These are phyloP conservation scores for Trissolcus japonicus DNA, from an alignment of 2,888 invertebrate species.

Conservation along the genomic window DNA sequence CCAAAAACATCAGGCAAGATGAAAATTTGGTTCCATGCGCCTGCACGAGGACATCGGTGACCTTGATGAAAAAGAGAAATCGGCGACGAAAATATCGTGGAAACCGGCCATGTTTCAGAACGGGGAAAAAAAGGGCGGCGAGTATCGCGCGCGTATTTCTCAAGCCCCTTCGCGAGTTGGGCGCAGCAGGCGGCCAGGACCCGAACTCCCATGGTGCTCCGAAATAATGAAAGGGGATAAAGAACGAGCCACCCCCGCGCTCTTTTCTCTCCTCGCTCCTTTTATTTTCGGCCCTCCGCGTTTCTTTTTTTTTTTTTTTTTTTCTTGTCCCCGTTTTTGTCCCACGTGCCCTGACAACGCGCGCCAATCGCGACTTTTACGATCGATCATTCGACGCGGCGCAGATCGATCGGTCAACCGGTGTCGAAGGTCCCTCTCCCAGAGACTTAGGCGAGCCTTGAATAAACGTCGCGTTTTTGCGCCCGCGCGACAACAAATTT, in stretches of 20 bases:
- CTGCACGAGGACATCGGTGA: no score
- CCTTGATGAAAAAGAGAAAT: neutral
- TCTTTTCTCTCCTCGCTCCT: neutral
- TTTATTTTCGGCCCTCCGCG: constrained; percentile 12
- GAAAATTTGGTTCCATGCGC: no score
- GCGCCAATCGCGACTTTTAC: constrained; percentile 30
- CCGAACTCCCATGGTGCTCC: constrained; percentile 45
- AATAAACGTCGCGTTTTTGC: constrained; percentile 46
- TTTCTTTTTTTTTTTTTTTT: constrained; percentile 5
- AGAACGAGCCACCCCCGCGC: constrained; percentile 34
- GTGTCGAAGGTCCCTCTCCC: constrained; percentile 14
- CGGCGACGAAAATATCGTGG: neutral
- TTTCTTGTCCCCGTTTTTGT: constrained; percentile 13
- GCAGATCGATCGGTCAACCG: constrained; percentile 42
- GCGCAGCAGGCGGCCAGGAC: constrained; percentile 31
- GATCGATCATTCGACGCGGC: constrained; percentile 47
- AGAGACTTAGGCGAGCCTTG: constrained; percentile 9
- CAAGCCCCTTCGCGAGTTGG: constrained; percentile 36
- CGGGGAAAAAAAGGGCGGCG: constrained; percentile 13
- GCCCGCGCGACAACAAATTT: constrained; percentile 15
- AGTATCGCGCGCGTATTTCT: constrained; percentile 1
- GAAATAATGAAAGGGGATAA: constrained; percentile 51
- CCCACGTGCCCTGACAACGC: constrained; percentile 12
- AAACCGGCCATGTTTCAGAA: constrained; percentile 14
- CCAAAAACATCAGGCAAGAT: no score